These are phyloP conservation scores for Drosophila ohnishii DNA, from an alignment of 1,140 invertebrate species.

Conservation along the genomic window DNA sequence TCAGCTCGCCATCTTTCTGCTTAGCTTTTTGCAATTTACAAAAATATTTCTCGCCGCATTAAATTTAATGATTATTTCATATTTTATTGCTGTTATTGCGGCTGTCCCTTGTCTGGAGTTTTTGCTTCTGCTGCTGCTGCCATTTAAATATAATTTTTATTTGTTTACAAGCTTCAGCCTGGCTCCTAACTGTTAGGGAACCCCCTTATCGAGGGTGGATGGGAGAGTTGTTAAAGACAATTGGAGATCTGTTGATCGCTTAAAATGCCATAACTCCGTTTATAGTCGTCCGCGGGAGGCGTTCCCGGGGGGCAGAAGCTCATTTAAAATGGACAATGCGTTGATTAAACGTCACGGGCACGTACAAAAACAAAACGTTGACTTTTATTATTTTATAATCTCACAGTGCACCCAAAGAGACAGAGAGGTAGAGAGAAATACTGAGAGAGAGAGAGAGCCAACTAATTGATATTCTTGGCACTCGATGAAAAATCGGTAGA, in stretches of 20 bases:
- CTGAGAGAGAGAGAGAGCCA: conserved; percentile 20
- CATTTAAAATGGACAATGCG: conserved; percentile 66
- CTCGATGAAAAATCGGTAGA: conserved; percentile 46
- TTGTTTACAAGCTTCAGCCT: conserved; percentile 25
- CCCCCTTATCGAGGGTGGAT: conserved; percentile 32
- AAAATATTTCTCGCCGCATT: conserved; percentile 42
- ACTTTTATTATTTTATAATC: conserved; percentile 77
- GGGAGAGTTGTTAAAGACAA: conserved; percentile 40
- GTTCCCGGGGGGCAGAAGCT: background rate
- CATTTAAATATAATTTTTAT: conserved; percentile 61
- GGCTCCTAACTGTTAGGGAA: conserved; percentile 55
- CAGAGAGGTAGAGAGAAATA: conserved; percentile 4
- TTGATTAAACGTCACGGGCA: conserved; percentile 73
- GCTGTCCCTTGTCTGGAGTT: conserved; percentile 68
- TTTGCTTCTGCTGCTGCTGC: conserved; percentile 38
- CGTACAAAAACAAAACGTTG: conserved; percentile 71
- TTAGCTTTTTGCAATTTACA: conserved; percentile 5
- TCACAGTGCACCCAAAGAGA: conserved; percentile 46
- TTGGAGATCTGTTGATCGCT: conserved; percentile 67
- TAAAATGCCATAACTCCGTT: conserved; percentile 77
- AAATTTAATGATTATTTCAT: conserved; percentile 42
- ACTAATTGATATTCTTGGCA: conserved; percentile 74
- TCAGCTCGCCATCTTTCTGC: conserved; percentile 5
- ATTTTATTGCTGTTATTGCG: conserved; percentile 44
- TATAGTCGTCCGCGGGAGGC: conserved; percentile 38